Base-by-base conservation (phyloP, 2,113 vertebrate species). In the Toxotes jaculatrix region DNA sequence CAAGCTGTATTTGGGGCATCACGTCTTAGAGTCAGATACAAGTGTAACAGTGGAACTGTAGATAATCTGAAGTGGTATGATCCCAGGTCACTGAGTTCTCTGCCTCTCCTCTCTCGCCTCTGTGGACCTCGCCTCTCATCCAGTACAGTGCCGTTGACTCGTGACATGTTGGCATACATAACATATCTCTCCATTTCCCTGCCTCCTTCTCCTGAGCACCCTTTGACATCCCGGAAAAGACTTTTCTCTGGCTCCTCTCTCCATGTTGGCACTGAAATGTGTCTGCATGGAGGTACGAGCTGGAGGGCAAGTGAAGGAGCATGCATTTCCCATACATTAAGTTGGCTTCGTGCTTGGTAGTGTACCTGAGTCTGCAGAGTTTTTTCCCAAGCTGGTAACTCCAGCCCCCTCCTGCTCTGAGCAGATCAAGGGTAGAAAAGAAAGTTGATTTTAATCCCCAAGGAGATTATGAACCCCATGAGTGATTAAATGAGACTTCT, bases 361-460 rank as follows among this genome's bases (percentile, higher is more conserved):
- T 66, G 70, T 49, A 82, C 83, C 79, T 87, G 82, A 87, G 75
- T 83, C 64, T 79, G 89, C 83, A 88, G 72, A 72, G 27, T 81
- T 88, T 86, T 79, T 91, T 91, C 83, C 88, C 89, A 90, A 87
- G 85, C 75, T 2, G 7, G 66, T 34, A 70, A 81, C 82, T 82
- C 74, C 42, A 53, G 47, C n/a, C 70, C 77, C 74, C 81, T 74
- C 77, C 72, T 19, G 49, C 75, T 73, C 70, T 13, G 4, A 75
- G 66, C 79, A 93, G 89, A 93, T 93, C 83, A 92, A 92, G 88
- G 87, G 42, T 67, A 62, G 74, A 84, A 87, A 87, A 91, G 34
- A 91, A 90, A 85, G 76, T 89, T 79, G 60, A 90, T 89, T 89
- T 89, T 93, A 93, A 94, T 94, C 91, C 91, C 75, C 43, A 66